Percentiles rank a stretch among this genome's conserved stretches.
Conservation (phyloP, 2,113 vertebrate genomes). For the Corynorhinus townsendii region DNA sequence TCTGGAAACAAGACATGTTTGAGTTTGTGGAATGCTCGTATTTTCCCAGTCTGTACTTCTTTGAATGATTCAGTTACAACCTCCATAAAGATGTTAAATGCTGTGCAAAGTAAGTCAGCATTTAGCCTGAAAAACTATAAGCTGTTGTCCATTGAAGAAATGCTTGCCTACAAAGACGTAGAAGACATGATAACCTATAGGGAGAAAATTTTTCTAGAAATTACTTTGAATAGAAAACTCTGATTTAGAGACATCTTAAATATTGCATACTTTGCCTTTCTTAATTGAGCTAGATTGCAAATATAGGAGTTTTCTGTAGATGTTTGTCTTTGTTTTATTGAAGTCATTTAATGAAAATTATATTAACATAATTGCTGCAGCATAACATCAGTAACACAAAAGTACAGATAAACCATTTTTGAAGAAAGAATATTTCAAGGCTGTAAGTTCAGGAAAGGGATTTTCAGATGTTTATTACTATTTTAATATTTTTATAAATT, state of each 20-base stretch:
- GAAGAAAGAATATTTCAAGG: conserved; percentile 54
- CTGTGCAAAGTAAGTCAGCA: conserved; percentile 68
- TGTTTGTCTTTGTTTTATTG: conserved; percentile 39
- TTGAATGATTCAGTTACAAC: conserved; percentile 80
- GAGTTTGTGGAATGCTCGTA: conserved; percentile 89
- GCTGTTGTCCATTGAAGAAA: conserved; percentile 89
- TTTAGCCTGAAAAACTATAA: conserved; percentile 67
- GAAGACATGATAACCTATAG: conserved; percentile 90
- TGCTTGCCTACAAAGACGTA: conserved; percentile 87
- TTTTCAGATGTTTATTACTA: neutral
- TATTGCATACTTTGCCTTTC: conserved; percentile 3
- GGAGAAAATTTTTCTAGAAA: conserved; percentile 83
- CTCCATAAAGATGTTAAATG: conserved; percentile 85
- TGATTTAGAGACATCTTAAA: conserved; percentile 43
- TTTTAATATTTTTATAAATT: conserved; percentile 3
- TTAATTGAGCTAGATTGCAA: conserved; percentile 21
- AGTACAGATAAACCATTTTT: conserved; percentile 48
- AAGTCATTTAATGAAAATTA: conserved; percentile 60
- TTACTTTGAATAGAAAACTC: conserved; percentile 71
- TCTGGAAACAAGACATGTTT: conserved; percentile 72
- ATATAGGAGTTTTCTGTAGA: neutral
- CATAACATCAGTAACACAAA: conserved; percentile 49
- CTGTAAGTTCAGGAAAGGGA: conserved; percentile 38
- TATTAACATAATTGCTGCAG: conserved; percentile 14
- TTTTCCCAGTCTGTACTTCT: conserved; percentile 88